phyloP scores from a whole-genome alignment of 92 coral and sea anemone species.

The Palythoa caribaeorum region DNA sequence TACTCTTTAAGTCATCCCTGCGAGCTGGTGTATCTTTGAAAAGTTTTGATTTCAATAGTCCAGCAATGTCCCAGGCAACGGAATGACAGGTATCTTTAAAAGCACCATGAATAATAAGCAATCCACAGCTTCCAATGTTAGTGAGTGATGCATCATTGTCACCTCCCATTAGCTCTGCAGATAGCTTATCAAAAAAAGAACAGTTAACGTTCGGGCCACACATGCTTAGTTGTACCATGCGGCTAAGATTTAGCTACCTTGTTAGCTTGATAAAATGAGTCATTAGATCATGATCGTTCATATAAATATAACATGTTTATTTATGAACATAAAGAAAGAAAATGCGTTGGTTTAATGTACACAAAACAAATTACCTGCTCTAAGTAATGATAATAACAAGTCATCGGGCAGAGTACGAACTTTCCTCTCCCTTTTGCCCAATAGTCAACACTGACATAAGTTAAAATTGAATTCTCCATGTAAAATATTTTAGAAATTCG shows the following conservation, averaged over 20 bases:
- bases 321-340: too few species aligned
- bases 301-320: too few species aligned
- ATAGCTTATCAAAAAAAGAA: constrained; percentile 19
- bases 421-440: background rate
- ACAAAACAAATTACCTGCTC: too few species aligned
- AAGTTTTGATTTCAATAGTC: constrained; percentile 10
- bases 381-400: background rate
- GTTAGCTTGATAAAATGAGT: background rate
- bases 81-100: constrained; percentile 16
- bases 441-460: background rate
- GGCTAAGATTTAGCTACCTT: background rate
- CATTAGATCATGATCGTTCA: background rate
- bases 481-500: too few species aligned
- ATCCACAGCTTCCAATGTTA: constrained; percentile 19
- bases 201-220: constrained; percentile 44
- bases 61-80: constrained; percentile 18
- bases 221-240: constrained; percentile 13
- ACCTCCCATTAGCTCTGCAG: background rate
- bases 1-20: background rate
- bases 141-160: background rate
- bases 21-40: constrained; percentile 22
- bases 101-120: constrained; percentile 11
- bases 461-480: too few species aligned
- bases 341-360: too few species aligned
- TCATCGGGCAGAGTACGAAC: background rate